A percentile compares a stretch with the other conserved stretches of the same genome.
These are phyloP conservation scores for Silurus meridionalis DNA, from an alignment of 2,113 vertebrate species.

Conservation along the genomic window DNA sequence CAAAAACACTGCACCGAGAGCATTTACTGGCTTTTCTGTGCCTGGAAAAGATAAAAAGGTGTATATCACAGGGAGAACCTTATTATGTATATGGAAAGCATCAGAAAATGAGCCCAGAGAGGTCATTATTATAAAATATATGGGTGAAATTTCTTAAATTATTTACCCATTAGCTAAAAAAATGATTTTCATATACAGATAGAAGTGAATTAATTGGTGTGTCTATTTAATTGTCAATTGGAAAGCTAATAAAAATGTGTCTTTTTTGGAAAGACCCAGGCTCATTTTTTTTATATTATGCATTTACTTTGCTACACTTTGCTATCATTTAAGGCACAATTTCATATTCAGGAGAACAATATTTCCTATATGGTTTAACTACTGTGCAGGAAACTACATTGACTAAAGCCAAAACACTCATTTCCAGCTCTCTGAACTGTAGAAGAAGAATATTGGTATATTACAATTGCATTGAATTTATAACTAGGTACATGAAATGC, in stretches of 20 bases:
- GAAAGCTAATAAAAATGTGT: not conserved
- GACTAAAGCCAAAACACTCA: not conserved
- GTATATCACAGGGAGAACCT: not conserved
- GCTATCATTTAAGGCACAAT: not conserved
- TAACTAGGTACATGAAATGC: constrained; percentile 41
- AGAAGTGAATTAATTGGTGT: not conserved
- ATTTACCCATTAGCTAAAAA: not conserved
- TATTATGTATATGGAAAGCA: not conserved
- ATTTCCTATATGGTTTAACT: not conserved
- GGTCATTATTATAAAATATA: not conserved
- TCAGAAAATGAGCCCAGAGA: not conserved
- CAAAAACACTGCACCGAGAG: not conserved
- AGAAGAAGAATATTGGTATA: not conserved
- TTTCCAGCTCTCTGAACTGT: not conserved
- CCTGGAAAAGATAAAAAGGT: not conserved
- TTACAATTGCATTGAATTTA: constrained; percentile 48
- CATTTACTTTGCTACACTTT: not conserved
- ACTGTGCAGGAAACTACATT: not conserved
- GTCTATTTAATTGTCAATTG: not conserved
- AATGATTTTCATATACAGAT: not conserved
- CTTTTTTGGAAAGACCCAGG: not conserved
- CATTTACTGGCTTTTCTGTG: not conserved
- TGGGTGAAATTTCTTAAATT: not conserved
- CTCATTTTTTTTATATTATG: no score
- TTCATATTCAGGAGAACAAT: not conserved